These are phyloP conservation scores for Rhipidura dahli DNA, from an alignment of 2,113 vertebrate species.

Conservation along the genomic window DNA sequence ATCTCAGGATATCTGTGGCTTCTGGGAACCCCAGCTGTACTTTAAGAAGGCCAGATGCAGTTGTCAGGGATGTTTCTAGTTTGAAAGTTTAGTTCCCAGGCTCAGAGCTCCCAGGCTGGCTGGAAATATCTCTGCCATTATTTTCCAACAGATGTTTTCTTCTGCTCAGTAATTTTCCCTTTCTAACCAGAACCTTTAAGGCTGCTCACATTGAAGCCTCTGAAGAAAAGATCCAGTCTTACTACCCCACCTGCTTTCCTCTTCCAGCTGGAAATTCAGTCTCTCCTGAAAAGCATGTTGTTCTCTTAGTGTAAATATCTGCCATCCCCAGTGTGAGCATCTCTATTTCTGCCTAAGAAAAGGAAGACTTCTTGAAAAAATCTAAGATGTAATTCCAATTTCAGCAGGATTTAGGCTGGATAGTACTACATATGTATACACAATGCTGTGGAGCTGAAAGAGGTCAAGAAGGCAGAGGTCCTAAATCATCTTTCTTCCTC, in stretches of 20 bases:
- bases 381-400: background rate
- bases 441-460: background rate
- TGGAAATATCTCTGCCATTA: background rate
- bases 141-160: background rate
- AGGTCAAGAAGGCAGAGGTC: background rate
- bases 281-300: background rate
- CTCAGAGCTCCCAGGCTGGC: background rate
- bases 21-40: background rate
- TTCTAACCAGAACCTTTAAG: background rate
- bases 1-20: background rate
- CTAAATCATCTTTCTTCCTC: background rate
- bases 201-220: background rate
- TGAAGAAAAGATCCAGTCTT: background rate
- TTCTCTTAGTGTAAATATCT: background rate
- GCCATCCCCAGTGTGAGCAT: background rate
- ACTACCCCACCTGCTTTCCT: background rate
- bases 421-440: background rate
- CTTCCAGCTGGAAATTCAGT: background rate
- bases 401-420: background rate
- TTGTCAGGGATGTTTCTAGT: background rate
- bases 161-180: background rate
- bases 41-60: background rate
- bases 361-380: background rate
- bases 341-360: background rate
- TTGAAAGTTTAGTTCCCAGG: background rate